Conservation (phyloP, 2,888 invertebrate species). For the Saturnia pavonia region DNA sequence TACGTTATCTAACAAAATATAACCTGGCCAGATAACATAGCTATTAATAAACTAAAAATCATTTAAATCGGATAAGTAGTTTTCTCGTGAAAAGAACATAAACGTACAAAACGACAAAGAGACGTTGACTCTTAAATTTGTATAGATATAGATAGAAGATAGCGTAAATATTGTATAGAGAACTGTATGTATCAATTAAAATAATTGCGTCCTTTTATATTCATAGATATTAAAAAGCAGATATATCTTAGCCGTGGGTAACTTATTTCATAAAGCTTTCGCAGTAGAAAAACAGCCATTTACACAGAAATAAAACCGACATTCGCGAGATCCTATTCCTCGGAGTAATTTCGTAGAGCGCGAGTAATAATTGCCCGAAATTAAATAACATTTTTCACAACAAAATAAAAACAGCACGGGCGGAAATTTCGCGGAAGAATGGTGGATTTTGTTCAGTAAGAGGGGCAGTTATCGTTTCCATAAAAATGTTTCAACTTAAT, state of each 20-base stretch:
- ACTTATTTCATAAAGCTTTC: conserved; percentile 70
- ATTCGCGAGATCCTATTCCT: conserved; percentile 71
- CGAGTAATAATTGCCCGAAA: conserved; percentile 79
- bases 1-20: too few relatives aligned
- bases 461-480: conserved; percentile 64
- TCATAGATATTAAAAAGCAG: conserved; percentile 18
- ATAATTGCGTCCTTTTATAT: conserved; percentile 3
- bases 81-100: too few relatives aligned
- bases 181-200: conserved; percentile 1
- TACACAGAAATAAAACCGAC: conserved; percentile 65
- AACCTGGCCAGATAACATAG: too few relatives aligned
- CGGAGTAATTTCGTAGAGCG: conserved; percentile 78
- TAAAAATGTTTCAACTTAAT: conserved; percentile 55
- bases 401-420: conserved; percentile 71
- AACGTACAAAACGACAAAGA: too few relatives aligned
- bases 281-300: conserved; percentile 61
- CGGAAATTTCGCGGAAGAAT: conserved; percentile 64
- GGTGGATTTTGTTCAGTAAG: conserved; percentile 59
- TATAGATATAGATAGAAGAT: too few relatives aligned
- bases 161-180: too few relatives aligned
- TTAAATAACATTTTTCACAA: conserved; percentile 79
- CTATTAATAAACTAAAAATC: too few relatives aligned
- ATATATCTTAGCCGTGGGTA: conserved; percentile 19
- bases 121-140: too few relatives aligned
- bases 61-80: too few relatives aligned